Evolutionary conservation across 2,113 vertebrate genomes (phyloP), one percentile per base, ranked within the genome.

Genomic region (Periophthalmus modestus): DNA sequence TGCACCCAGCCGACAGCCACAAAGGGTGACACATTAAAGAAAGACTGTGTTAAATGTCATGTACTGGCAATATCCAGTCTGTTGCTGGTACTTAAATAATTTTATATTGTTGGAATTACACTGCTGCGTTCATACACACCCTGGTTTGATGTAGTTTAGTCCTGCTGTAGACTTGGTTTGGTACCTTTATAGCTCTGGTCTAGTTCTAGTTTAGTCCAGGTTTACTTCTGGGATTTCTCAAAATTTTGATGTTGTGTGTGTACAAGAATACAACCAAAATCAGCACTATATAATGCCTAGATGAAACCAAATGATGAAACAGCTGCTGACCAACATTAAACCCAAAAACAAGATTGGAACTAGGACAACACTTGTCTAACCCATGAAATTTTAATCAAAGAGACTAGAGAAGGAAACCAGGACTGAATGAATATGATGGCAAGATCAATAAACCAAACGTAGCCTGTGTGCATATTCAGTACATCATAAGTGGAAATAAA

Each of bases 1-100:
- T 81, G 72, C 75, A 68, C 33, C 24, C 80, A 70, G 74, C 80
- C 68, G 72, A 77, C 67, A 69, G 58, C 57, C 54, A 71, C 61
- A 75, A 69, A 78, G 73, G 52, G 55, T 77, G 73, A 81, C 71
- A 75, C 14, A 16, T 55, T 28, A 68, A 79, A 74, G 39, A 52
- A 75, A 65, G 23, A 55, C 78, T 57, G 10, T 52, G 73, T 74
- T 71, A 54, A 74, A 67, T 59, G 47, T 24, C 34, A 24, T 54
- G 21, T 69, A 79, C 71, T 47, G 28, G 36, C n/a, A 69, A 33
- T 33, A 43, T 54, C 57, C 71, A 48, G 24, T 59, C 33, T 23
- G 65, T 71, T 7, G 2, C 13, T 33, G 24, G 24, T 34, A 33
- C 13, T 24, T 58, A 21, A 24, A 58, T 1, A 4, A 23, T 58